A percentile compares a stretch with the other conserved stretches of the same genome.
Evolutionary conservation across 53 echinoderm and acorn worm genomes (phyloP).

Genomic region (Echinometra lucunter): DNA sequence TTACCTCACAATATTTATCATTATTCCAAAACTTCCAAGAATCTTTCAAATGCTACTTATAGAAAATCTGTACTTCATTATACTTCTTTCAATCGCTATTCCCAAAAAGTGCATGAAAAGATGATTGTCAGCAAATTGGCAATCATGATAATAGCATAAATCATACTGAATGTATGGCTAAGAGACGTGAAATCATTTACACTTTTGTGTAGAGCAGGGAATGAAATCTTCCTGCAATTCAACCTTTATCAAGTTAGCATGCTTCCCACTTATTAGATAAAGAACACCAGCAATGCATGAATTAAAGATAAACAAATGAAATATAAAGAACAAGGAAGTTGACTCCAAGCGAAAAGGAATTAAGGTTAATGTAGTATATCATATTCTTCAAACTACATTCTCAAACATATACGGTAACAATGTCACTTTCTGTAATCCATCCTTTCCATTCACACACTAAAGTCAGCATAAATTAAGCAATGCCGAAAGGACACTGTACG

Average conservation of each 20-base stretch:
- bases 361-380: background rate
- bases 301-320: too few relatives aligned
- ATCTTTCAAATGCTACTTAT: background rate
- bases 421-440: background rate
- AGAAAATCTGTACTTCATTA: background rate
- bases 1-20: background rate
- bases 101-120: background rate
- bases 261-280: too few relatives aligned
- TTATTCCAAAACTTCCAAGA: background rate
- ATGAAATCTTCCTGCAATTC: background rate
- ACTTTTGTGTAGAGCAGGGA: background rate
- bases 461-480: background rate
- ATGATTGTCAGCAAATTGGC: background rate
- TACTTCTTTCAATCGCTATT: background rate
- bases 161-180: background rate
- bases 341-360: background rate
- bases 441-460: constrained; percentile 9
- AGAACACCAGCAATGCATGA: too few relatives aligned
- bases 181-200: background rate
- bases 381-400: background rate
- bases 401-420: background rate
- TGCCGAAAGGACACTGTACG: background rate
- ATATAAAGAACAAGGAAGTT: background rate
- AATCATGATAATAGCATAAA: background rate
- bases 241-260: background rate